Evolutionary conservation across 2,888 invertebrate genomes (phyloP).

Genomic region (Endomychus coccineus): DNA sequence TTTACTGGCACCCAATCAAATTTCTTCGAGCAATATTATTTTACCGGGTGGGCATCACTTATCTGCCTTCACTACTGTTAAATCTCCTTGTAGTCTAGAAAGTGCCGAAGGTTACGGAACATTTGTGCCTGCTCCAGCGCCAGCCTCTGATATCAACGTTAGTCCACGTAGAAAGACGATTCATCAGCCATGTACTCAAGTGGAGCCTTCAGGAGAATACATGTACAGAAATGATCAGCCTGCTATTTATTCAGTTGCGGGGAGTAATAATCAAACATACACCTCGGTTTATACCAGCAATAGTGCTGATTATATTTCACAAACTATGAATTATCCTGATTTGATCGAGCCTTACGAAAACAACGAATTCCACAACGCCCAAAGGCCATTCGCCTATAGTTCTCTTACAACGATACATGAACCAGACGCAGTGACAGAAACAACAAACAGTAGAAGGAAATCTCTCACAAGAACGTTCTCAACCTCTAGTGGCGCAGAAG

Average conservation of each 20-base stretch:
- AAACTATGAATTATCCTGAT: constrained; percentile 61
- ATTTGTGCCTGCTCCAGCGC: constrained; percentile 49
- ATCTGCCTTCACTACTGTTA: constrained; percentile 49
- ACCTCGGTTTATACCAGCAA: constrained; percentile 69
- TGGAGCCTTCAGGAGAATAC: constrained; percentile 40
- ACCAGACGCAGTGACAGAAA: constrained; percentile 30
- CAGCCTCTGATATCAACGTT: constrained; percentile 45
- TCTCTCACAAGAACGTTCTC: constrained; percentile 54
- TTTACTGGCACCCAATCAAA: constrained; percentile 26
- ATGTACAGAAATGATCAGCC: constrained; percentile 50
- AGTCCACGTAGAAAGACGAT: constrained; percentile 47
- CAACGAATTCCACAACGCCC: constrained; percentile 43
- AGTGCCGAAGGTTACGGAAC: constrained; percentile 44
- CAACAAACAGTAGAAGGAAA: constrained; percentile 34
- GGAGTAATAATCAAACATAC: constrained; percentile 61
- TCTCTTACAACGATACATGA: constrained; percentile 48
- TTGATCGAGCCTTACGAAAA: constrained; percentile 54
- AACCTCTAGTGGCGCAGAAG: constrained; percentile 47
- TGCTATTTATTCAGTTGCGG: constrained; percentile 69
- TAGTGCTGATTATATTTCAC: constrained; percentile 52
- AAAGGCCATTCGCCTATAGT: constrained; percentile 48
- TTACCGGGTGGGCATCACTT: constrained; percentile 48
- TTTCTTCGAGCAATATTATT: constrained; percentile 32
- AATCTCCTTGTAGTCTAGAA: constrained; percentile 48
- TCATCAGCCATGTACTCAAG: constrained; percentile 36